A percentile compares a stretch with the other conserved stretches of the same genome.
Conservation (phyloP, 2,113 vertebrate genomes). For the Tichodroma muraria region DNA sequence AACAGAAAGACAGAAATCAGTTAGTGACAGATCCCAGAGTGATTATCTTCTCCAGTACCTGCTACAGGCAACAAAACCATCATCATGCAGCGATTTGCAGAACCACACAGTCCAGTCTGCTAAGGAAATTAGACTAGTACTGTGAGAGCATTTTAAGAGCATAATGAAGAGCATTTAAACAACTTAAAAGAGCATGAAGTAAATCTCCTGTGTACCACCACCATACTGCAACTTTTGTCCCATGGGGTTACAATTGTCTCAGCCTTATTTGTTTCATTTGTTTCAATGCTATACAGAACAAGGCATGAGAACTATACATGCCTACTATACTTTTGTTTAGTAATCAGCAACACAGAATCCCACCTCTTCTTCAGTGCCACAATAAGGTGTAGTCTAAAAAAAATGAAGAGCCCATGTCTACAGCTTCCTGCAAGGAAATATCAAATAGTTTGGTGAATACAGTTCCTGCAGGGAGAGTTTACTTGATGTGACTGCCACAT, state of each 20-base stretch:
- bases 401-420: neutral
- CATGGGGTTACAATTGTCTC: neutral
- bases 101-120: neutral
- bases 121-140: neutral
- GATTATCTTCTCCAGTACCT: neutral
- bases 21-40: neutral
- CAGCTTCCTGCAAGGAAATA: neutral
- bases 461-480: neutral
- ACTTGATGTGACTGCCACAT: neutral
- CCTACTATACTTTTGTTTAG: neutral
- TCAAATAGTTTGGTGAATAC: neutral
- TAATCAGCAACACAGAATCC: neutral
- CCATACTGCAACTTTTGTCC: neutral
- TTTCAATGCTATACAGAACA: neutral
- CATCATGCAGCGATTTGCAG: neutral
- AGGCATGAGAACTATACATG: neutral
- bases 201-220: neutral
- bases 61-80: neutral
- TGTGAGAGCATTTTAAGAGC: too few relatives aligned
- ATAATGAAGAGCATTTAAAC: neutral
- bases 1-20: neutral
- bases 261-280: neutral
- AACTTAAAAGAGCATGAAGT: neutral
- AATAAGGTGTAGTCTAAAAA: neutral
- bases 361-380: neutral